Evolutionary conservation across 2,113 vertebrate species (phyloP).

Genomic region (Cephalopholis sonnerati): DNA sequence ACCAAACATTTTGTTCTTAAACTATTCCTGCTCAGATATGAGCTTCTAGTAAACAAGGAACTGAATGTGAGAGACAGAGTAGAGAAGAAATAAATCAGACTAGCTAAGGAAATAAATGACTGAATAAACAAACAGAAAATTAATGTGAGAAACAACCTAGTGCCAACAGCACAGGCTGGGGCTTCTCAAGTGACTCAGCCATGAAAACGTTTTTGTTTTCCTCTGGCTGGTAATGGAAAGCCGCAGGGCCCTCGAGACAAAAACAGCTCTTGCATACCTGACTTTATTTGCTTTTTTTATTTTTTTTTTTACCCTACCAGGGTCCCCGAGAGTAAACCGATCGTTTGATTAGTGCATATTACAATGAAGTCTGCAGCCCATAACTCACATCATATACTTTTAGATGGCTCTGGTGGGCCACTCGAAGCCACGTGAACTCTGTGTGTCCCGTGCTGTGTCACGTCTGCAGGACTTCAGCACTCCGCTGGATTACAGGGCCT

Average conservation of each 20-base stretch:
- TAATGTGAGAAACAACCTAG: slow-evolving; percentile 33
- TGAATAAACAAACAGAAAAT: slow-evolving; percentile 42
- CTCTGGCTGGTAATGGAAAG: slow-evolving; percentile 58
- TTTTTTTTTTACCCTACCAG: slow-evolving; percentile 15
- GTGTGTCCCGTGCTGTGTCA: not conserved
- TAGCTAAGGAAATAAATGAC: slow-evolving; percentile 11
- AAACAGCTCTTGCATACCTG: slow-evolving; percentile 61
- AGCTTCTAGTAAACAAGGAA: not conserved
- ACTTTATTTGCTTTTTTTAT: slow-evolving; percentile 62
- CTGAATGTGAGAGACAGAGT: not conserved
- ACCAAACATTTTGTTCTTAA: not conserved
- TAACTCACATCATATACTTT: slow-evolving; percentile 38
- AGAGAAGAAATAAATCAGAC: not conserved
- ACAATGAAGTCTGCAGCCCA: slow-evolving; percentile 46
- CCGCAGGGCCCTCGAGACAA: slow-evolving; percentile 44
- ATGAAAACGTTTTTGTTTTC: slow-evolving; percentile 71
- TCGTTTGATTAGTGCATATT: slow-evolving; percentile 70
- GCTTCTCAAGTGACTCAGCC: slow-evolving; percentile 53
- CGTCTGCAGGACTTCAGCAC: not conserved
- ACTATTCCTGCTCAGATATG: not conserved
- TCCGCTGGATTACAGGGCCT: not conserved
- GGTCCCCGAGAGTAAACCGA: slow-evolving; percentile 54
- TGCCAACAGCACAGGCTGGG: slow-evolving; percentile 21
- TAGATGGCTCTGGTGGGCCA: slow-evolving; percentile 22
- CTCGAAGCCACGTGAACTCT: slow-evolving; percentile 2